A percentile compares a stretch with the other conserved stretches of the same genome.
These are phyloP conservation scores for Ornithorhynchus anatinus DNA, from an alignment of 2,113 vertebrate species.

Conservation along the genomic window DNA sequence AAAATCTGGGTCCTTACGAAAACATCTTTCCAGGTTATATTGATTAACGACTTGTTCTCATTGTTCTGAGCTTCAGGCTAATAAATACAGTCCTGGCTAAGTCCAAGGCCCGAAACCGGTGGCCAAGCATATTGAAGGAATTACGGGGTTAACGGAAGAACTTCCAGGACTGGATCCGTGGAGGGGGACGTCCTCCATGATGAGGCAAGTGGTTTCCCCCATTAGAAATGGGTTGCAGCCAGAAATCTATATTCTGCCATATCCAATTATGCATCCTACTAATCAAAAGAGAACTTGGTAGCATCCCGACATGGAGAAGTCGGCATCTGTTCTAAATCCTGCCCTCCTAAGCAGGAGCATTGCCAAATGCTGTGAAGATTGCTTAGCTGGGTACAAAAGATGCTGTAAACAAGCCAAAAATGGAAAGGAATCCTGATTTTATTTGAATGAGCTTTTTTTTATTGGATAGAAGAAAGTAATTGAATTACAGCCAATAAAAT, in stretches of 20 bases:
- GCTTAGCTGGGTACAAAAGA: conserved; percentile 78
- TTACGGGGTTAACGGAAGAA: conserved; percentile 48
- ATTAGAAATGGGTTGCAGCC: conserved; percentile 65
- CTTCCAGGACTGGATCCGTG: conserved; percentile 39
- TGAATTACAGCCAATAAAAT: conserved; percentile 54
- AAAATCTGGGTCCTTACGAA: not conserved
- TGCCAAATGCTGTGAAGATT: conserved; percentile 65
- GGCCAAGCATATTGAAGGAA: not conserved
- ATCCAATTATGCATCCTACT: conserved; percentile 66
- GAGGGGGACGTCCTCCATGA: conserved; percentile 56
- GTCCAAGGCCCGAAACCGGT: not conserved
- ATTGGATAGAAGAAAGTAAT: conserved; percentile 41
- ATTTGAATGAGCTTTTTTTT: conserved; percentile 51
- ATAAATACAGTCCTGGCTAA: not conserved
- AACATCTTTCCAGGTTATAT: no score
- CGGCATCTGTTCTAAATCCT: conserved; percentile 71
- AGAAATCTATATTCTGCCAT: conserved; percentile 71
- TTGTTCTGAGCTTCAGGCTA: not conserved
- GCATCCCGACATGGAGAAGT: conserved; percentile 58
- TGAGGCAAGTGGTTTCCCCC: conserved; percentile 54
- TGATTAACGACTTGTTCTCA: not conserved
- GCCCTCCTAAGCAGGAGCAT: conserved; percentile 62
- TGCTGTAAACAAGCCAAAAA: conserved; percentile 57
- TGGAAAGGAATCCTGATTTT: conserved; percentile 50
- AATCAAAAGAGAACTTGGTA: conserved; percentile 65